Evolutionary conservation across 2,797 vertebrate species (phyloP), one percentile per base, ranked within the genome.

Genomic region (Jordanella pulchra): DNA sequence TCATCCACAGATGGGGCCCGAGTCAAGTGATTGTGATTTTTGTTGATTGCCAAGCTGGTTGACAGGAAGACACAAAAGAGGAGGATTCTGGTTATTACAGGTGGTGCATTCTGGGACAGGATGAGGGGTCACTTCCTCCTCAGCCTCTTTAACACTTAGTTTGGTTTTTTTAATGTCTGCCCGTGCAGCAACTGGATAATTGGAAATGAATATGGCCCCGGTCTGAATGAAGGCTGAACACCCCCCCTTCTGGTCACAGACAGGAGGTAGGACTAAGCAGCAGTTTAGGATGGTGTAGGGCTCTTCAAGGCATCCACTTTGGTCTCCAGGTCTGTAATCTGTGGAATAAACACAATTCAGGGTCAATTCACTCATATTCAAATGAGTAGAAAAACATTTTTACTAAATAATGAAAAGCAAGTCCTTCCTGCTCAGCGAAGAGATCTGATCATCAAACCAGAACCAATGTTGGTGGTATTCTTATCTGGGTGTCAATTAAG

Each of bases 291-390:
- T 72, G 95, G 93, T 73, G 95, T 92, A 75, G 96, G 93, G 89
- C 93, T 95, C 93, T 96, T 97, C 92, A 97, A 93, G 90, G 96
- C 94, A 28, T 96, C 96, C 92, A 97, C 95, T 93, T 96, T 97
- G 90, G 94, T 95, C 94, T 97, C 96, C 94, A 97, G 89, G 91
- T 97, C 95, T 54, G 95, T 94, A 88, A 97, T 97, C 97, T 97
- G 92, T 72, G 78, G 76, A 87, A 69, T 78, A 72, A 4, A 0
- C 15, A 72, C 4, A n/a, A 55, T 15, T 0, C 54, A 0, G 54
- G 10, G 17, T 65, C 25, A 65, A 25, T 32, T 58, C 2, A 35
- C 27, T 15, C 1, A 25, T 17, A 1, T 7, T 42, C 28, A 28
- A 23, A 66, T 32, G 18, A 50, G 18, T 13, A 39, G 48, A 50